Evolutionary conservation across 2,113 vertebrate genomes (phyloP), one percentile per base, ranked within the genome.

Genomic region (Uropsilus gracilis): DNA sequence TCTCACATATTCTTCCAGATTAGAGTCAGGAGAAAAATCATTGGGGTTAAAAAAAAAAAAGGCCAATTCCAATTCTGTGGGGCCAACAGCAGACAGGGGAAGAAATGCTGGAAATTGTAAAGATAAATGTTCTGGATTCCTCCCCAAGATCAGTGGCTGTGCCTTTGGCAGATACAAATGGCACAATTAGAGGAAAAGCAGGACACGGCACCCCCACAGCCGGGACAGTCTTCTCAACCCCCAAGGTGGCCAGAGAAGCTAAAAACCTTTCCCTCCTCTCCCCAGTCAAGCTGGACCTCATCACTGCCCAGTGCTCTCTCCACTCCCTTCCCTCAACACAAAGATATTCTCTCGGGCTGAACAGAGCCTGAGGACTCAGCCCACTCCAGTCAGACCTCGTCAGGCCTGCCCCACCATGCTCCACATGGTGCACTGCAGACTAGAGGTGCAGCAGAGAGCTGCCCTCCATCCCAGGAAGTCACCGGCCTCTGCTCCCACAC

Each of bases 251-350:
- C 14, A 12, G n/a, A 9, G 24, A 48, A 84, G 72, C 86, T 24
- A 5, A 28, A 20, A 3, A 37, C 55, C 9, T 17, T 18, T 17
- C 20, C 39, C 42, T 6, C n/a, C 48, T 8, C 18, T 57, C 20
- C 30, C n/a, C 10, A 22, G 20, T 11, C 4, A 1, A 1, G 53
- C 73, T 17, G 26, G n/a, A n/a, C n/a, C n/a, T n/a, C n/a, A n/a
- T n/a, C n/a, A 84, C 17, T 16, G n/a, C 32, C 61, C 86, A 32
- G 0, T 42, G 87, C 3, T 32, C 37, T 44, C 44, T 20, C 22
- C n/a, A 76, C 0, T 2, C 1, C 37, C 26, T 2, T 30, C n/a
- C n/a, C 34, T n/a, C 28, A n/a, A 46, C 0, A 7, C 39, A 68
- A 57, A 59, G 44, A 5, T 10, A 4, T 30, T 20, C 37, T 34